A percentile compares a stretch with the other conserved stretches of the same genome.
Evolutionary conservation across 2,113 vertebrate genomes (phyloP).

Genomic region (Cranoglanis bouderius): DNA sequence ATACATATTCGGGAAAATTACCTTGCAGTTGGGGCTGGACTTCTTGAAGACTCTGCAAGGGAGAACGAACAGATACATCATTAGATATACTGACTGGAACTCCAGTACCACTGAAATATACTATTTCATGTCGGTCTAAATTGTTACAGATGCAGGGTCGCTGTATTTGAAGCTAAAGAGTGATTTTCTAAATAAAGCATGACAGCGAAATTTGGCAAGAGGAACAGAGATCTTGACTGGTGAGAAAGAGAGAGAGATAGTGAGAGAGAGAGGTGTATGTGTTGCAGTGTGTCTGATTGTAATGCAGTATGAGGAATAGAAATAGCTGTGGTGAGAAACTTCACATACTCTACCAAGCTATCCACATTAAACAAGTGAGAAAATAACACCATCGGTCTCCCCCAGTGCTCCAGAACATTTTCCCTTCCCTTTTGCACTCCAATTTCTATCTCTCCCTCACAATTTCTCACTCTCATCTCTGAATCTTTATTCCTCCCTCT

Average conservation of each 20-base stretch:
- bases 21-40: constrained; percentile 83
- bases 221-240: neutral
- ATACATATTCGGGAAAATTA: constrained; percentile 54
- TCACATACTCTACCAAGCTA: constrained; percentile 12
- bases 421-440: neutral
- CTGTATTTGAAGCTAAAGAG: neutral
- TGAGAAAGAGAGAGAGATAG: neutral
- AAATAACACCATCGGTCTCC: neutral
- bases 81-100: neutral
- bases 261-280: neutral
- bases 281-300: constrained; percentile 28
- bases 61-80: neutral
- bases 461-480: neutral
- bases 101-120: neutral
- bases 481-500: neutral
- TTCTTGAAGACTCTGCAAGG: constrained; percentile 79
- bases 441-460: neutral
- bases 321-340: constrained; percentile 40
- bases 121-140: neutral
- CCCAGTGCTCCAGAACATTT: neutral
- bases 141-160: neutral
- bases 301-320: constrained; percentile 40
- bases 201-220: neutral
- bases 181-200: constrained; percentile 7
- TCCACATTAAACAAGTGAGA: constrained; percentile 23